These are phyloP conservation scores for Linnaemya vulpina DNA, from an alignment of 2,888 invertebrate species.

Conservation along the genomic window DNA sequence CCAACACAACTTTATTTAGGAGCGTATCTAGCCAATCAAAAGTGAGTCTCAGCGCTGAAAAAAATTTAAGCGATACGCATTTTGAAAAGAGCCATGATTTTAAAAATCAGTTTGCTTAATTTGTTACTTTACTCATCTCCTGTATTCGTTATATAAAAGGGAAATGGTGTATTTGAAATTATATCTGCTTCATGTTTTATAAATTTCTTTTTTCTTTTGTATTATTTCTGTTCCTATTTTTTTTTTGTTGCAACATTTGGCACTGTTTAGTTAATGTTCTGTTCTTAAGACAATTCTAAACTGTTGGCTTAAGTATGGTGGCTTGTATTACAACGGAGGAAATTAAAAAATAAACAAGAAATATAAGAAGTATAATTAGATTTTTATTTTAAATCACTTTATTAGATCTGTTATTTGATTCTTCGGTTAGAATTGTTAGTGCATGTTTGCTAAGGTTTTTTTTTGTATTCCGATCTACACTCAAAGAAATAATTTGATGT, in stretches of 20 bases:
- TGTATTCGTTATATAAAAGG: neutral
- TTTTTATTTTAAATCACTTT: conserved; percentile 71
- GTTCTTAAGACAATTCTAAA: conserved; percentile 31
- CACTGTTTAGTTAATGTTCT: conserved; percentile 59
- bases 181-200: neutral
- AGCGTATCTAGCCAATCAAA: too few relatives aligned
- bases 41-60: too few relatives aligned
- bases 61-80: too few relatives aligned
- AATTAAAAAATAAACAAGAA: conserved; percentile 53
- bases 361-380: conserved; percentile 71
- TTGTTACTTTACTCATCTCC: too few relatives aligned
- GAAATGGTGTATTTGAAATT: conserved; percentile 33
- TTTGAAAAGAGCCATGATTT: too few relatives aligned
- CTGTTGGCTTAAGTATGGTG: conserved; percentile 31
- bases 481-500: conserved; percentile 17
- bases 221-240: neutral
- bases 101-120: too few relatives aligned
- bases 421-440: conserved; percentile 39
- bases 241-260: conserved; percentile 44
- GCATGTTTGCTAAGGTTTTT: conserved; percentile 26
- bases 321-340: conserved; percentile 40
- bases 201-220: neutral
- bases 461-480: neutral
- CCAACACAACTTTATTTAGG: too few relatives aligned
- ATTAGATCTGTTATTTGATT: conserved; percentile 71